Percentiles rank a stretch among this genome's conserved stretches.
These are phyloP conservation scores for Glossosoma conforme DNA, from an alignment of 1,140 invertebrate genomes.

Conservation along the genomic window DNA sequence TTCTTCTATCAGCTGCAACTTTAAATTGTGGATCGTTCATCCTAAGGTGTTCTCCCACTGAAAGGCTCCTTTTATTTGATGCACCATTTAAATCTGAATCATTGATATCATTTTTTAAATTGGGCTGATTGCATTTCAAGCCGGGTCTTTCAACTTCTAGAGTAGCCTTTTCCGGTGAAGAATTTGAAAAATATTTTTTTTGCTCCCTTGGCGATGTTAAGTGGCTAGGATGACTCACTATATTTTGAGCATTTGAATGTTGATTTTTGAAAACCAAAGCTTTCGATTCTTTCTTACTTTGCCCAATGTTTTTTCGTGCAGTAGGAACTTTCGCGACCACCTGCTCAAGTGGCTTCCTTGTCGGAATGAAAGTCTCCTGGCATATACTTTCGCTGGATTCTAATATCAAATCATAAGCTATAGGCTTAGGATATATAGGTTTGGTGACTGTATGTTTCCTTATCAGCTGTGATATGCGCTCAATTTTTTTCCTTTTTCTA, in stretches of 20 bases:
- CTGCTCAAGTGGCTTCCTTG: slow-evolving; percentile 35
- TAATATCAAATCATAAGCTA: slow-evolving; percentile 47
- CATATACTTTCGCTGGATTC: slow-evolving; percentile 45
- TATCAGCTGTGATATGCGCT: not conserved
- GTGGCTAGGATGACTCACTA: not conserved
- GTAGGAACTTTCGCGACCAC: slow-evolving; percentile 44
- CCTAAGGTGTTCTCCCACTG: slow-evolving; percentile 44
- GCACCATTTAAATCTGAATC: too few species aligned
- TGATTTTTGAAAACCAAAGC: not conserved
- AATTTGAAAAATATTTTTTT: slow-evolving; percentile 13
- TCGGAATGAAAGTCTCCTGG: slow-evolving; percentile 35
- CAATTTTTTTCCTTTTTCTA: not conserved
- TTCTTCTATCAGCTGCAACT: slow-evolving; percentile 35
- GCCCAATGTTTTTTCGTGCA: slow-evolving; percentile 18
- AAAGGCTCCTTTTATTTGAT: slow-evolving; percentile 32
- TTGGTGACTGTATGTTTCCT: slow-evolving; percentile 33
- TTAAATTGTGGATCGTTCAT: slow-evolving; percentile 45
- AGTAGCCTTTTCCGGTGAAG: not conserved
- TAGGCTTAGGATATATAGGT: slow-evolving; percentile 34
- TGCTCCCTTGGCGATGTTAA: not conserved
- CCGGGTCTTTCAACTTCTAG: not conserved
- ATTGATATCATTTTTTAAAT: too few species aligned
- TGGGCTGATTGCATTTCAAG: slow-evolving; percentile 3
- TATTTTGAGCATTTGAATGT: too few species aligned
- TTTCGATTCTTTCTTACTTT: not conserved